Evolutionary conservation across 2,888 invertebrate species (phyloP).

Genomic region (Ceramica pisi): DNA sequence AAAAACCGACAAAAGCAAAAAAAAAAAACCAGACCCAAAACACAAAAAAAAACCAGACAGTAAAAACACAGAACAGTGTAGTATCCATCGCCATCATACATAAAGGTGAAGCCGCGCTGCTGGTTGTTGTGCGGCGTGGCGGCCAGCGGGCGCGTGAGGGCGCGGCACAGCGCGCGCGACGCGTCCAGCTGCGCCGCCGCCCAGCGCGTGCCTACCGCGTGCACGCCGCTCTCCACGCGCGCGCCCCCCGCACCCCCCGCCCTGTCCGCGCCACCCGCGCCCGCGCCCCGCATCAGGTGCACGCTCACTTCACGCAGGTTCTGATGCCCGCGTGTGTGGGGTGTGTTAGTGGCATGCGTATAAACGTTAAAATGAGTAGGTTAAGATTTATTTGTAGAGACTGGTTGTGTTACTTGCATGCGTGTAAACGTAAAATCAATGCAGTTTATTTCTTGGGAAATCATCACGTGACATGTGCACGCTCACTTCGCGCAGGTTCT

Average conservation of each 20-base stretch:
- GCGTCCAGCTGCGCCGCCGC: constrained; percentile 95
- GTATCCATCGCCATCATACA: constrained; percentile 88
- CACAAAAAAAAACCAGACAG: constrained; percentile 34
- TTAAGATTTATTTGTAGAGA: too few relatives aligned
- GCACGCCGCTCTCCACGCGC: constrained; percentile 89
- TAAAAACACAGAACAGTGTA: constrained; percentile 13
- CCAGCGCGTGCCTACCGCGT: constrained; percentile 95
- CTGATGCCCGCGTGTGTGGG: constrained; percentile 78
- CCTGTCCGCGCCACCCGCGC: constrained; percentile 78
- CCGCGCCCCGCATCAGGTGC: constrained; percentile 92
- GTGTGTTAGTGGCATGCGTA: constrained; percentile 1
- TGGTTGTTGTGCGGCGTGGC: constrained; percentile 93
- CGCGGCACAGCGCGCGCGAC: constrained; percentile 94
- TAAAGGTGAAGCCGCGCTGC: constrained; percentile 94
- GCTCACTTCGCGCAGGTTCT: constrained; percentile 96
- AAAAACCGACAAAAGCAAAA: constrained; percentile 23
- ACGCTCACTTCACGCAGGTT: constrained; percentile 96
- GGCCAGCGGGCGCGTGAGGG: constrained; percentile 93
- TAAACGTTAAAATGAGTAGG: too few relatives aligned
- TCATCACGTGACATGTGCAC: too few relatives aligned
- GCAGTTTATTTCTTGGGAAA: too few relatives aligned
- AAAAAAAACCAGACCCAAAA: constrained; percentile 23
- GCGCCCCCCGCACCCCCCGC: constrained; percentile 80
- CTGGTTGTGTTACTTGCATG: too few relatives aligned
- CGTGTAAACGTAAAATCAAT: too few relatives aligned